Evolutionary conservation across 2,113 vertebrate genomes (phyloP), one percentile per base, ranked within the genome.

Genomic region (Nothobranchius kuhntae): DNA sequence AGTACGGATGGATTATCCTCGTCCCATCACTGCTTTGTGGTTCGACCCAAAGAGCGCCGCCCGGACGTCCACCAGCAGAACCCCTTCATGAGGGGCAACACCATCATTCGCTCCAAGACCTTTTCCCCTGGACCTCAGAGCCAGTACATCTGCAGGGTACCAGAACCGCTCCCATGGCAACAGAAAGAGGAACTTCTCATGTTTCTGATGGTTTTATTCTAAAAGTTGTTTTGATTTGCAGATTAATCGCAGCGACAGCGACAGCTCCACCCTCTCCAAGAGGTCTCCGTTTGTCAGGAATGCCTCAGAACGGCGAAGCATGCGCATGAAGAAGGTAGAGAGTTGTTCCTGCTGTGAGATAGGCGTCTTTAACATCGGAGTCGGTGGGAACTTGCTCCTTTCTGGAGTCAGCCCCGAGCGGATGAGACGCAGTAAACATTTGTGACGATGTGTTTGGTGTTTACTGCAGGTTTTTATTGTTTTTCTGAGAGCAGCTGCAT

Each of bases 21-120:
- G 44, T 61, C 86, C 10, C 91, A 91, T 3, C 89, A 90, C 72
- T 89, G 89, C 26, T 94, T 93, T 0, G 96, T 95, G 62, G 96
- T 99, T 14, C 95, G 96, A 47, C 98, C 97, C 1, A 98, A 99
- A 81, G 96, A 99, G 61, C 92, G 95, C 21, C 90, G 94, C 30
- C 87, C 91, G 8, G 82, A 94, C 9, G 78, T 92, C 44, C 92
- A 92, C 4, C 93, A 94, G 6, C 93, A 96, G 14, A 92, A 91
- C 61, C 93, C 94, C 0, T 98, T 99, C 87, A 92, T 98, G 71
- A 92, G 96, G 82, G 96, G 96, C 0, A 96, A 94, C 90, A 96
- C 96, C 53, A 98, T 99, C 85, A 99, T 98, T 89, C 96, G 97
- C 75, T 99, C 98, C 10, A 98, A 99, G 89, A 99, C 98, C 1